Base-by-base conservation (phyloP, 2,113 vertebrate species). In the Acinonyx jubatus region DNA sequence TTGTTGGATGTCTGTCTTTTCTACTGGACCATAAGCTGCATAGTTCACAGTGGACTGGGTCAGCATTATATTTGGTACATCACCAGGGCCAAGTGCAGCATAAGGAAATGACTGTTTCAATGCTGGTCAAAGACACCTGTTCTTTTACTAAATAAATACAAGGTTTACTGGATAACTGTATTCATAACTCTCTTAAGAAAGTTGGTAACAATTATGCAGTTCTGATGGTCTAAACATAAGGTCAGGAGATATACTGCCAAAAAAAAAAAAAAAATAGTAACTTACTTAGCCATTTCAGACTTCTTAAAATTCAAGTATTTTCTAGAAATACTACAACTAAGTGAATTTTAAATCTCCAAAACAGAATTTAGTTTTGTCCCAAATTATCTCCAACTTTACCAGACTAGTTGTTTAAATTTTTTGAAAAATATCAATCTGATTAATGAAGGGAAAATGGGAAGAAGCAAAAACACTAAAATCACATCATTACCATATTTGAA, bases 231-330 rank as follows among this genome's bases (percentile, higher is more conserved):
- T 73, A 55, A 55, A 9, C 97, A 73, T 86, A 95, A 66, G 7
- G 4, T 80, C 33, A 6, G 85, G 89, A 83, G 10, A 66, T 73
- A 73, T 11, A 57, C n/a, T 93, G 11, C 6, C 91, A 94, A 91
- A 84, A 31, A 69, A 96, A 87, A 73, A 95, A 91, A 83, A 31
- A 69, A 97, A 88, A 73, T n/a, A 94, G 27, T 52, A 36, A 97
- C 55, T 13, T 91, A 29, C 12, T 94, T 36, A 31, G 81, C 29
- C 94, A 65, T 31, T 41, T 15, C 29, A 92, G 38, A 68, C 96
- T 63, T 73, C 78, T 79, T 13, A 6, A 25, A 52, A 96, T 3
- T 36, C 33, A 23, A 92, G 2, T 90, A 89, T 63, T 48, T 96
- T 48, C 50, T 45, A 38, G 41, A 92, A 94, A 83, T 36, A 76